Evolutionary conservation across 2,888 invertebrate species (phyloP).

Genomic region (Xestoiulus laeticollis): DNA sequence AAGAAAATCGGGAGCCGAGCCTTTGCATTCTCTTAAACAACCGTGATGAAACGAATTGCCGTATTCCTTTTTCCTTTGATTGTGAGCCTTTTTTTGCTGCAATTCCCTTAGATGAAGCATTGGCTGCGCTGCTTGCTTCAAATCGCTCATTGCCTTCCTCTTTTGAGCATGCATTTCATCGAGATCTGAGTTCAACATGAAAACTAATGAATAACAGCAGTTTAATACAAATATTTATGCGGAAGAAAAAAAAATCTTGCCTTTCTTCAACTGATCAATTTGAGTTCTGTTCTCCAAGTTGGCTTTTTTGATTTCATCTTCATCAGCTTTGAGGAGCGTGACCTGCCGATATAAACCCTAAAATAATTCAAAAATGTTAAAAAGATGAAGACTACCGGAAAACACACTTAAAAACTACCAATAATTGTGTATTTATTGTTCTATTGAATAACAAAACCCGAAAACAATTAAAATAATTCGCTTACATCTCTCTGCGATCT

Average conservation of each 20-base stretch:
- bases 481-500: conserved; percentile 47
- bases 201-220: background rate
- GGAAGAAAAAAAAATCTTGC: background rate
- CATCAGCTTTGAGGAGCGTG: conserved; percentile 44
- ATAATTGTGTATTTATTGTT: background rate
- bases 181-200: background rate
- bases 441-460: background rate
- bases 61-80: background rate
- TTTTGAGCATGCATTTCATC: conserved; percentile 40
- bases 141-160: conserved; percentile 29
- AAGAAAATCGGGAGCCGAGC: background rate
- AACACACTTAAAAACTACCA: background rate
- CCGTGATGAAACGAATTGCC: background rate
- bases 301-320: conserved; percentile 39
- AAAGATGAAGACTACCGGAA: background rate
- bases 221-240: background rate
- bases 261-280: conserved; percentile 45
- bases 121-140: conserved; percentile 7
- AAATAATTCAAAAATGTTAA: background rate
- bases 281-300: background rate
- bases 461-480: background rate
- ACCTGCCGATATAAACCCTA: conserved; percentile 44
- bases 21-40: background rate
- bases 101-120: conserved; percentile 21
- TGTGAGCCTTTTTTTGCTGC: background rate